Evolutionary conservation across 53 echinoderm and acorn worm genomes (phyloP), one percentile per base, ranked within the genome.

Genomic region (Pentamera pediparva): DNA sequence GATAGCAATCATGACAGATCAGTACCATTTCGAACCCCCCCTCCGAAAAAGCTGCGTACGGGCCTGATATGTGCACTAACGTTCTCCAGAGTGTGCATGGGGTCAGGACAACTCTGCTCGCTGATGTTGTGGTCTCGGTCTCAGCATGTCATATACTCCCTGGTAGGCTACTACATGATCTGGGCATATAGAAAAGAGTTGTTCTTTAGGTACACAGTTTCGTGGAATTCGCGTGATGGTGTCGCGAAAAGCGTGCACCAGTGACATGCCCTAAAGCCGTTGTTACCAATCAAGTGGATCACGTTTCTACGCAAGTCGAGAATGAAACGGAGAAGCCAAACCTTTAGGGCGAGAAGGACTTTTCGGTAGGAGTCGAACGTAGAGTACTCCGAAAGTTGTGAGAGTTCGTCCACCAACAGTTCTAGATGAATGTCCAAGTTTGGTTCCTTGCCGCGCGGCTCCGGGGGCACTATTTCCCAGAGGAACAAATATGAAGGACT

Each of bases 231-330:
- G 13, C 21, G 13, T 6, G 6, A 55, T 55, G 17, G 11, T 26
- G 27, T 4, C 4, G 27, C 59, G 24, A 27, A 27, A 3, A 59
- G 22, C 30, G 59, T 27, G 30, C 59, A 59, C 59, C 59, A 59
- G 59, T 59, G 59, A 59, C 59, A 59, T 4, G 59, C 59, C 26
- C 59, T 24, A 29, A 59, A 27, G 59, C 59, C 22, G 30, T 59
- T 59, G 59, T 59, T 59, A 4, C 59, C 28, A 3, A 59, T 31
- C 59, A 7, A 4, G 22, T 26, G 59, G 28, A 59, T 27, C 12
- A 26, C 28, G 12, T 3, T 59, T 4, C 59, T 59, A 59, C 13
- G 20, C 27, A 59, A 59, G 30, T 59, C 59, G 4, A 59, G 30
- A 4, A 59, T 59, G 30, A 59, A 59, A 3, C 59, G 59, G 59